phyloP scores from a whole-genome alignment of 1,140 invertebrate species.

The Drosophila takahashii region DNA sequence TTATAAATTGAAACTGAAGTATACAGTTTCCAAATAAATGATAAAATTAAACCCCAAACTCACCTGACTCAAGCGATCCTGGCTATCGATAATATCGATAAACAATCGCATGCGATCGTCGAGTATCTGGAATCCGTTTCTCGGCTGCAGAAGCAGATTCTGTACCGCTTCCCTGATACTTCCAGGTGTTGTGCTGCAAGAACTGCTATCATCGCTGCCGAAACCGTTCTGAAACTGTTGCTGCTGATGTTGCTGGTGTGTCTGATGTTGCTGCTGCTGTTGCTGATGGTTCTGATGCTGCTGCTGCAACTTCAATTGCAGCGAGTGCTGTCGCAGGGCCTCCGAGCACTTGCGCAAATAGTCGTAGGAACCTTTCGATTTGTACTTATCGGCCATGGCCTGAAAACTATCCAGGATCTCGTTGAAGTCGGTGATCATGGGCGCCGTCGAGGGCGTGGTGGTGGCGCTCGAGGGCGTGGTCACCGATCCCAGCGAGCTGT shows the following conservation, averaged over 20 bases:
- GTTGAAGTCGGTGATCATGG: slow-evolving; percentile 79
- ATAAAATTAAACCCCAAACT: too few species aligned
- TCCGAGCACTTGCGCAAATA: slow-evolving; percentile 84
- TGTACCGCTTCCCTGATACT: slow-evolving; percentile 88
- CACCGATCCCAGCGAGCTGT: slow-evolving; percentile 62
- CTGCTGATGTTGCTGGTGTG: slow-evolving; percentile 37
- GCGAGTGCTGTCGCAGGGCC: slow-evolving; percentile 77
- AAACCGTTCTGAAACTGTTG: slow-evolving; percentile 67
- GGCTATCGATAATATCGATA: slow-evolving; percentile 92
- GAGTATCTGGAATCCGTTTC: slow-evolving; percentile 90
- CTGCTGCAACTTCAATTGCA: slow-evolving; percentile 76
- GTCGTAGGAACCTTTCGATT: slow-evolving; percentile 84
- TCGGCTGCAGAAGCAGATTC: slow-evolving; percentile 88
- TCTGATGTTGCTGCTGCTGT: slow-evolving; percentile 40
- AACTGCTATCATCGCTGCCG: slow-evolving; percentile 79
- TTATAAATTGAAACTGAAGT: neutral
- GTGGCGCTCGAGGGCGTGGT: slow-evolving; percentile 69
- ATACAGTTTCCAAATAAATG: too few species aligned
- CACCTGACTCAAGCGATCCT: slow-evolving; percentile 92
- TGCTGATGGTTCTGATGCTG: slow-evolving; percentile 61
- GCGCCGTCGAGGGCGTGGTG: slow-evolving; percentile 77
- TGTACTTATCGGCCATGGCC: slow-evolving; percentile 83
- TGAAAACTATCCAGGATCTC: slow-evolving; percentile 84
- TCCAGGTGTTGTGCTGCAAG: slow-evolving; percentile 85
- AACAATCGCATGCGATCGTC: slow-evolving; percentile 91